Evolutionary conservation across 92 coral and sea anemone species (phyloP), one percentile per base, ranked within the genome.

Genomic region (Phenganax subtilis): DNA sequence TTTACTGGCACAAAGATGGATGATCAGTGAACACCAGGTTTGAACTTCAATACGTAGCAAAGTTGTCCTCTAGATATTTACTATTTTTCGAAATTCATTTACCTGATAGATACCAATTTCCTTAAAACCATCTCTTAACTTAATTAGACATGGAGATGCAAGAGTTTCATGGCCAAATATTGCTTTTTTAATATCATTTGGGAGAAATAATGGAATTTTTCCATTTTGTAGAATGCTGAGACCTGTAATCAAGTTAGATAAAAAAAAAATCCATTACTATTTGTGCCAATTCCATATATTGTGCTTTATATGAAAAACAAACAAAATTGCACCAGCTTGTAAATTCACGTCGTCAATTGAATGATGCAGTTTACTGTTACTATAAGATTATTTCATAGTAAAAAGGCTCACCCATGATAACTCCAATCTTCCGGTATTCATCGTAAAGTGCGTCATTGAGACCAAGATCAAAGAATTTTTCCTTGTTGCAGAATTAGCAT

Each of bases 201-300:
- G 75, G 11, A 75, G 53, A 6, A 80, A 37, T 58, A 31, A 75
- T 54, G 88, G 86, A 61, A 81, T 63, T 67, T 75, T 82, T 62
- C 86, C 86, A 82, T 86, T 81, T 75, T 86, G 86, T 75, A 86
- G 77, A 57, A 81, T 86, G 73, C 86, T 81, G 29, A 85, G 79
- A 51, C 87, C 85, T 81, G 74, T 57, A 80, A 64, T 29, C 12
- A n/a, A 67, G 28, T 54, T 11, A 64, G 29, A 65, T 59, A 14
- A 59, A 14, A 25, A 1, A 14, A 59, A 25, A 59, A 14, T 59
- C 4, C 27, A 59, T 59, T 14, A 14, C 1, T 59, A 59, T 59
- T 14, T 59, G 25, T 59, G 2, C 16, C 65, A 14, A 25, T 59
- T 14, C 27, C n/a, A 14, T 59, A 7, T 59, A 59, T 59, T 14